Base-by-base conservation (phyloP, 2,113 vertebrate species). In the Semicossyphus pulcher region DNA sequence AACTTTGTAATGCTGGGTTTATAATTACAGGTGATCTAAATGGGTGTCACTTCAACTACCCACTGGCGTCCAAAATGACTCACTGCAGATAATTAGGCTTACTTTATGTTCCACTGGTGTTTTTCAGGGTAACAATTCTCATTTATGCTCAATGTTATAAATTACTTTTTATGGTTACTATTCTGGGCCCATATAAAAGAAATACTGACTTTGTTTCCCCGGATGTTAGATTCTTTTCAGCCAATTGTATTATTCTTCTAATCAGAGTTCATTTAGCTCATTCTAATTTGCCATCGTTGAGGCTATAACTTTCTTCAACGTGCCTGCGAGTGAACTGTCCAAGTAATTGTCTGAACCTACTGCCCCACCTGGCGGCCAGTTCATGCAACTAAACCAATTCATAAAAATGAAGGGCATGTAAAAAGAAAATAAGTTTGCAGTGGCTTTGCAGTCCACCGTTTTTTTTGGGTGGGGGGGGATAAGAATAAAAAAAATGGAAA, bases 361-460 rank as follows among this genome's bases (percentile, higher is more conserved):
- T 61, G 64, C 89, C 0, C 81, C 85, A 72, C 69, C 85, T 90
- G 77, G 82, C 26, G 90, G 81, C 2, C 5, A 69, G 2, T 23
- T 32, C 9, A 2, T 10, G 60, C n/a, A 67, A 47, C 18, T 26
- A 11, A 25, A 16, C n/a, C 39, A 1, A 44, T 48, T 3, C 9
- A 49, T 23, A 15, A 3, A 56, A 4, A 9, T 7, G 3, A 3
- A 12, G 18, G 25, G n/a, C 48, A 42, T 16, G 1, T n/a, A 36
- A 36, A 36, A 36, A 12, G 10, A 11, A 2, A 10, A 3, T 36
- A 9, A 2, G 10, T 36, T 11, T 36, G 34, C 34, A 11, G 9
- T 12, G 10, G 10, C 34, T 11, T 15, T 37, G 36, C 12, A 10
- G 10, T 11, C 4, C 36, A n/a, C 34, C 32, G 10, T 15, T 37